Conservation (phyloP, 2,113 vertebrate genomes). For the Marmota flaviventris region DNA sequence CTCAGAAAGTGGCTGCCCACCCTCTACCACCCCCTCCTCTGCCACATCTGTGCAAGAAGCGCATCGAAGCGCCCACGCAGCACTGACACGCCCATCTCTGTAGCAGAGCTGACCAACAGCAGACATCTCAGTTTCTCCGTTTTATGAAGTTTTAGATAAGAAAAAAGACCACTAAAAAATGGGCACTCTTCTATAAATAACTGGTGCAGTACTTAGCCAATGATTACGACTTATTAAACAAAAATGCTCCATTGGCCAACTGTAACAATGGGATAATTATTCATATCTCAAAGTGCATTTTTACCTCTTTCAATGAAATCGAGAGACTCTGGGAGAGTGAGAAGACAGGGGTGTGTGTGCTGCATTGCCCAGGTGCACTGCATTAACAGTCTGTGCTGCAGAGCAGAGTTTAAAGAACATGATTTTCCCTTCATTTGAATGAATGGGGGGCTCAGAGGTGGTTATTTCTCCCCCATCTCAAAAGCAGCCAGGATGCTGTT, state of each 20-base stretch:
- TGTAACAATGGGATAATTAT: not conserved
- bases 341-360: too few relatives aligned
- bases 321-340: not conserved
- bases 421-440: not conserved
- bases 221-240: not conserved
- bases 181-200: not conserved
- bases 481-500: rapidly evolving
- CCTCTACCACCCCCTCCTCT: rapidly evolving
- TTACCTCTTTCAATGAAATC: not conserved
- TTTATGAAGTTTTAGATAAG: not conserved
- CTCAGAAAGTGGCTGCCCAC: rapidly evolving
- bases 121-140: rapidly evolving
- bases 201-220: not conserved
- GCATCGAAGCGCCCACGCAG: rapidly evolving
- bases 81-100: rapidly evolving
- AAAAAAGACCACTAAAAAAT: not conserved
- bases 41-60: not conserved
- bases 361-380: rapidly evolving
- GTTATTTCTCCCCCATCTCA: not conserved
- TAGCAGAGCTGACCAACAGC: not conserved
- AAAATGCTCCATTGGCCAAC: not conserved
- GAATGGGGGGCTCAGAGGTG: not conserved
- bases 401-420: not conserved
- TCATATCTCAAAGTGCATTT: not conserved
- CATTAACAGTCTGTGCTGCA: rapidly evolving